These are phyloP conservation scores for Malurus leucopterus DNA, from an alignment of 2,797 vertebrate genomes.

Conservation along the genomic window DNA sequence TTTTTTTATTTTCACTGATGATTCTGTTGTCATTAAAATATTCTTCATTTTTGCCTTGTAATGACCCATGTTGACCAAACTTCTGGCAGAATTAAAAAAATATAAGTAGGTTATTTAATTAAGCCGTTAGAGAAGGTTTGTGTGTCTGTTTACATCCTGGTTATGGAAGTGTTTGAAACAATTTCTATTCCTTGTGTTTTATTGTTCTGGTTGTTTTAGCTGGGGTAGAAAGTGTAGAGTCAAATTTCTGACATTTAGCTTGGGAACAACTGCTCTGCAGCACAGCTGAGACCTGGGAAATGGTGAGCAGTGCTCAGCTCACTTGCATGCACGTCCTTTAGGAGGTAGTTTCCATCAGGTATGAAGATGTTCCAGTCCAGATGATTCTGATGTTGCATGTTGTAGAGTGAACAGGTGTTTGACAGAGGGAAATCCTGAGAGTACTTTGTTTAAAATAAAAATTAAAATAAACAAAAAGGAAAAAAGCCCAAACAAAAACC, in stretches of 20 bases:
- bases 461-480: neutral
- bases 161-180: neutral
- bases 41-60: neutral
- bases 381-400: neutral
- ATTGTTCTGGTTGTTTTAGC: neutral
- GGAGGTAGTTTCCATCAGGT: neutral
- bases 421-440: neutral
- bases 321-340: neutral
- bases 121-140: neutral
- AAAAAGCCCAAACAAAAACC: neutral
- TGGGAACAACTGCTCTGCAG: neutral
- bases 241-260: neutral
- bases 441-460: neutral
- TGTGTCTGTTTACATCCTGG: neutral
- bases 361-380: neutral
- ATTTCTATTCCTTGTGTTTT: neutral
- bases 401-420: neutral
- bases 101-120: neutral
- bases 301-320: fast-evolving
- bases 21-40: neutral
- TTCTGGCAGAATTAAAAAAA: neutral
- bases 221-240: neutral
- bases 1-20: neutral
- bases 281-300: neutral
- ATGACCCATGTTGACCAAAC: neutral